A percentile compares a stretch with the other conserved stretches of the same genome.
Conservation (phyloP, 2,888 invertebrate species). For the Eupithecia insigniata region DNA sequence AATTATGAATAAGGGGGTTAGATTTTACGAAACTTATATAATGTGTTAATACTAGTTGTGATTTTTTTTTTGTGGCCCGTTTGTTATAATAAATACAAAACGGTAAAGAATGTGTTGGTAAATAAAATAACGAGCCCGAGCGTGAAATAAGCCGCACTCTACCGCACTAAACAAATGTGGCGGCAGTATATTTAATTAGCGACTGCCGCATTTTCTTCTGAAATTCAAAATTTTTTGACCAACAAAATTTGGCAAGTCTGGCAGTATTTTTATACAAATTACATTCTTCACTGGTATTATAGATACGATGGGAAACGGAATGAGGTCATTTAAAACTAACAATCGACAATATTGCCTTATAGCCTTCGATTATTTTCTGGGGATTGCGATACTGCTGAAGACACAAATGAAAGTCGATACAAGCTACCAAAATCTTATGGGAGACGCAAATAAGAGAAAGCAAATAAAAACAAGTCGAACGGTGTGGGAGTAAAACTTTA, state of each 20-base stretch:
- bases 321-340: background rate
- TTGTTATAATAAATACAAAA: too few species aligned
- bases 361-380: background rate
- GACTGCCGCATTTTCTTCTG: background rate
- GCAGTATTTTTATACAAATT: background rate
- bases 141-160: background rate
- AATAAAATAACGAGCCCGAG: background rate
- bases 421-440: background rate
- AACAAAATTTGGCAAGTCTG: background rate
- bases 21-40: too few species aligned
- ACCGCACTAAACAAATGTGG: conserved; percentile 5
- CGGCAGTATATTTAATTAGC: background rate
- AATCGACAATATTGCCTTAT: background rate
- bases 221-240: background rate
- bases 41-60: too few species aligned
- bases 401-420: background rate
- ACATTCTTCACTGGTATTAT: background rate
- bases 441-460: background rate
- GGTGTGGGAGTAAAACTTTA: background rate
- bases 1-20: too few species aligned
- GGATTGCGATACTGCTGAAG: background rate
- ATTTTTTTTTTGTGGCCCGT: too few species aligned
- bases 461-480: background rate
- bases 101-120: background rate
- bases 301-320: background rate